These are phyloP conservation scores for Phragmatobia fuliginosa DNA, from an alignment of 2,888 invertebrate species.

Conservation along the genomic window DNA sequence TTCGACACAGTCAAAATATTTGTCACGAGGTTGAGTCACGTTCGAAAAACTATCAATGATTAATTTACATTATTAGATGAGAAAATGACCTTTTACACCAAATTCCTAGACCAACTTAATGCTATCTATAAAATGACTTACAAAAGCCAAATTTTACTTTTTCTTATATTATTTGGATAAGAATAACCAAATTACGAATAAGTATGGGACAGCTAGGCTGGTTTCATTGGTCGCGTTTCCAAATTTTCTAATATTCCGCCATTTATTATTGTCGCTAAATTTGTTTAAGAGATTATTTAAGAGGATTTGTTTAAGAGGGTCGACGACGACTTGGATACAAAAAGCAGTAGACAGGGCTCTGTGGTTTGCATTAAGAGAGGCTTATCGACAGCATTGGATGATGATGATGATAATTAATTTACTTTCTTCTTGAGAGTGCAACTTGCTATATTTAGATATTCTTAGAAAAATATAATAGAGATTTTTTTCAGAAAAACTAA, in stretches of 20 bases:
- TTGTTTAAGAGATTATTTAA: too few relatives aligned
- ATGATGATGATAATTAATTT: not conserved
- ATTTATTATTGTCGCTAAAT: too few relatives aligned
- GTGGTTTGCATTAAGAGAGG: too few relatives aligned
- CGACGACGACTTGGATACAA: too few relatives aligned
- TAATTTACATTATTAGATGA: not conserved
- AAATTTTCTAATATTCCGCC: not conserved
- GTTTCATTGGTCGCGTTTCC: not conserved
- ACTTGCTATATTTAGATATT: not conserved
- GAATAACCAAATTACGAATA: not conserved
- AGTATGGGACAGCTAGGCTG: not conserved
- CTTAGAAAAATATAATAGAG: not conserved
- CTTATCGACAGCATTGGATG: too few relatives aligned
- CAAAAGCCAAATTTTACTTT: not conserved
- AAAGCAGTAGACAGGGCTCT: too few relatives aligned
- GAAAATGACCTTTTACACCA: not conserved
- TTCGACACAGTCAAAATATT: slow-evolving; percentile 7
- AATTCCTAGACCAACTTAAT: not conserved
- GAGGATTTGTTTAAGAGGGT: too few relatives aligned
- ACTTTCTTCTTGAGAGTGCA: not conserved
- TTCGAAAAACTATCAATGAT: not conserved
- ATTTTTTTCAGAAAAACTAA: too few relatives aligned
- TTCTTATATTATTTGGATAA: not conserved
- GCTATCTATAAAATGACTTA: not conserved
- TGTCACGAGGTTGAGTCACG: not conserved